phyloP scores from a whole-genome alignment of 2,113 vertebrate genomes.

The Otus sunia region DNA sequence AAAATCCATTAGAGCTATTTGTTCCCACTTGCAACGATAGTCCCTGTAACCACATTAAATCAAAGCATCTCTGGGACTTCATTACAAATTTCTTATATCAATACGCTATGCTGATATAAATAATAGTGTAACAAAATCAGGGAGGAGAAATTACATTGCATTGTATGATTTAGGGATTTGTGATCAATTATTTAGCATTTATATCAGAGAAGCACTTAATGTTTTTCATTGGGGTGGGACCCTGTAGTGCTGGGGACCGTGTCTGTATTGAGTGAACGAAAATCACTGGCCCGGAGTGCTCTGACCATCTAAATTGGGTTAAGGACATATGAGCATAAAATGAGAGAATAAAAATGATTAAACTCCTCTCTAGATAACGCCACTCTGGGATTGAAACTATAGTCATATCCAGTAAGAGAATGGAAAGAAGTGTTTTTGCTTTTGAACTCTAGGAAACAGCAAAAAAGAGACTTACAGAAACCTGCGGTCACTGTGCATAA shows the following conservation, averaged over 20 bases:
- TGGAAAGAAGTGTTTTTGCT: not conserved
- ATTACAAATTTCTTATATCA: conserved; percentile 33
- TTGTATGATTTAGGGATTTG: conserved; percentile 4
- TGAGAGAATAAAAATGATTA: not conserved
- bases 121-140: conserved; percentile 18
- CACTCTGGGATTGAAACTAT: not conserved
- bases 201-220: not conserved
- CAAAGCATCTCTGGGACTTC: not conserved
- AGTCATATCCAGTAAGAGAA: not conserved
- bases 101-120: conserved; percentile 7
- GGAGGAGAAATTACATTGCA: conserved; percentile 1
- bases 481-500: not conserved
- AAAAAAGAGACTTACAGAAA: not conserved
- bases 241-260: not conserved
- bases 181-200: conserved; percentile 50
- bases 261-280: accelerated
- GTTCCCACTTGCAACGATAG: conserved; percentile 44
- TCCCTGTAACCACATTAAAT: conserved; percentile 36
- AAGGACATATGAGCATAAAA: not conserved
- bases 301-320: conserved; percentile 2
- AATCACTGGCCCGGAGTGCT: not conserved
- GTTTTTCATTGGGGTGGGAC: not conserved
- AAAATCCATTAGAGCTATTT: conserved; percentile 65
- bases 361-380: not conserved
- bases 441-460: conserved; percentile 8